Evolutionary conservation across 2,797 vertebrate species (phyloP).

Genomic region (Phyllotis vaccarum): DNA sequence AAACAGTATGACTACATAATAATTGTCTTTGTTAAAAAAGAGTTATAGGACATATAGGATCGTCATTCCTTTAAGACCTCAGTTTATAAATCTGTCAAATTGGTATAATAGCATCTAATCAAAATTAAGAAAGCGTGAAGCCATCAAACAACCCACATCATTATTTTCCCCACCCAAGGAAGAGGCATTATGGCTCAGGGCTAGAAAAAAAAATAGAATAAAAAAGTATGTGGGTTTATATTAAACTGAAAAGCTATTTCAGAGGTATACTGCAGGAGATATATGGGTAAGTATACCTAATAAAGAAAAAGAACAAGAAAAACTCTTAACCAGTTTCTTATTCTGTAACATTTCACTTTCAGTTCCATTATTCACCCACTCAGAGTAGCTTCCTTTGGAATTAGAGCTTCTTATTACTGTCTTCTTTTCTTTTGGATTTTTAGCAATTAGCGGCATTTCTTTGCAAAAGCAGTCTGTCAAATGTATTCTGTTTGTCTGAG

Average conservation of each 20-base stretch:
- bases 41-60: neutral
- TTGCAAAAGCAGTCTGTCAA: conserved; percentile 52
- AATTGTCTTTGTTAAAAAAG: neutral
- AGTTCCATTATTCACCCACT: neutral
- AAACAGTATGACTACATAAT: neutral
- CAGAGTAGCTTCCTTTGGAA: neutral
- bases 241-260: conserved; percentile 26
- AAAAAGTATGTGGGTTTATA: neutral
- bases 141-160: neutral
- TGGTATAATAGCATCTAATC: neutral
- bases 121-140: neutral
- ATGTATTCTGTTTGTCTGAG: conserved; percentile 33
- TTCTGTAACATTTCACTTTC: neutral
- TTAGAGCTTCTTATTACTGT: neutral
- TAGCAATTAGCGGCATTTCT: conserved; percentile 29
- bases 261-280: neutral
- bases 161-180: neutral
- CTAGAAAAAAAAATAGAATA: neutral
- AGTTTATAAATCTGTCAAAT: conserved; percentile 64
- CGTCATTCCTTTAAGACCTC: neutral
- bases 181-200: neutral
- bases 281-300: neutral
- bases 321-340: neutral
- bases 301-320: neutral
- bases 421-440: neutral